phyloP scores from a whole-genome alignment of 2,888 invertebrate genomes.

The Thereva unica region DNA sequence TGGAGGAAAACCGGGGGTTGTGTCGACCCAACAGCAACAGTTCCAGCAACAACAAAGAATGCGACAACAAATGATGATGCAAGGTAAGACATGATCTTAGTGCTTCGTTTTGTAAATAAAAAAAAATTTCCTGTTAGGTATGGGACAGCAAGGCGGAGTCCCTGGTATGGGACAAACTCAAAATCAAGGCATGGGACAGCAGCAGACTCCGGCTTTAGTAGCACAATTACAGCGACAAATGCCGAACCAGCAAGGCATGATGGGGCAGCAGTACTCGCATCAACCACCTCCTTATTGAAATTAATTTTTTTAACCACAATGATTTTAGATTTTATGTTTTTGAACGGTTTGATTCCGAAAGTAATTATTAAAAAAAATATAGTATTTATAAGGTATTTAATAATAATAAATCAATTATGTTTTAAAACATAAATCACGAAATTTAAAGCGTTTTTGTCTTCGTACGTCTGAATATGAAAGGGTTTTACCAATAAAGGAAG shows the following conservation, averaged over 20 bases:
- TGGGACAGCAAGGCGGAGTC: slow-evolving; percentile 51
- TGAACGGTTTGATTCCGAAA: not conserved
- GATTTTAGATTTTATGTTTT: not conserved
- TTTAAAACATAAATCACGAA: too few species aligned
- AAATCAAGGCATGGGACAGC: slow-evolving; percentile 58
- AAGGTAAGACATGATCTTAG: slow-evolving; percentile 52
- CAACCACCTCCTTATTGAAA: slow-evolving; percentile 57
- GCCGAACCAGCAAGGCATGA: slow-evolving; percentile 53
- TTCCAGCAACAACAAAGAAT: slow-evolving; percentile 64
- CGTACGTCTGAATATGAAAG: too few species aligned
- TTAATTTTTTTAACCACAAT: not conserved
- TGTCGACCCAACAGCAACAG: slow-evolving; percentile 53
- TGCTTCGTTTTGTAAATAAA: slow-evolving; percentile 31
- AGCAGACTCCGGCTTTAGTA: slow-evolving; percentile 66
- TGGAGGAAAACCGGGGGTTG: slow-evolving; percentile 53
- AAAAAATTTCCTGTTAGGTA: slow-evolving; percentile 45
- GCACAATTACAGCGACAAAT: slow-evolving; percentile 70
- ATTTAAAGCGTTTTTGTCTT: too few species aligned
- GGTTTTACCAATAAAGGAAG: too few species aligned
- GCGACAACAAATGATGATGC: slow-evolving; percentile 71
- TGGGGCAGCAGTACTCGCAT: slow-evolving; percentile 57
- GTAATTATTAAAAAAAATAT: too few species aligned
- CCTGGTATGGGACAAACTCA: slow-evolving; percentile 52
- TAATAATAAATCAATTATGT: too few species aligned
- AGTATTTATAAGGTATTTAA: too few species aligned